Percentiles rank a stretch among this genome's conserved stretches.
Conservation (phyloP, 2,888 invertebrate genomes). For the Pterobdella sp. region DNA sequence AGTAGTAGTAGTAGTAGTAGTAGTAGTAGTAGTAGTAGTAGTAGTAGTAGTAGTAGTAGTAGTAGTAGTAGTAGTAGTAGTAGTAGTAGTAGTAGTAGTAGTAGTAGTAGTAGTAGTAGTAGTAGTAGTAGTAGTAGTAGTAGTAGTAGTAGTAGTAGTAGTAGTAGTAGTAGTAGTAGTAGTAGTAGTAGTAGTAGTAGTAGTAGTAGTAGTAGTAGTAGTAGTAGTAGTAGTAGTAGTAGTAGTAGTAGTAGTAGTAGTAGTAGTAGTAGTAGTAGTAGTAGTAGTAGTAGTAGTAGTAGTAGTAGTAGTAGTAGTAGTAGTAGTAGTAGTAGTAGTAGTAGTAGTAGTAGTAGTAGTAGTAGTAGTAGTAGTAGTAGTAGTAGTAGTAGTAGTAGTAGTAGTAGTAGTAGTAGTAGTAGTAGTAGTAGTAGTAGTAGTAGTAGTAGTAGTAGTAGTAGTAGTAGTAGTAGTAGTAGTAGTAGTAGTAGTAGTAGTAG, state of each 20-base stretch:
- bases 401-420: slow-evolving; percentile 9
- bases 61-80: slow-evolving; percentile 8
- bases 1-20: slow-evolving; percentile 6
- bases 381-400: slow-evolving; percentile 8
- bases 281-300: slow-evolving; percentile 9
- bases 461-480: slow-evolving; percentile 6
- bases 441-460: slow-evolving; percentile 8
- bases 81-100: slow-evolving; percentile 8
- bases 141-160: slow-evolving; percentile 8
- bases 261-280: slow-evolving; percentile 8
- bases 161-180: slow-evolving; percentile 9
- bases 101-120: slow-evolving; percentile 8
- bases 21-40: slow-evolving; percentile 2
- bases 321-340: slow-evolving; percentile 8
- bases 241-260: slow-evolving; percentile 9
- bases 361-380: slow-evolving; percentile 9
- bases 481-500: too few species aligned
- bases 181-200: slow-evolving; percentile 9
- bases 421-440: slow-evolving; percentile 9
- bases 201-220: slow-evolving; percentile 5
- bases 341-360: slow-evolving; percentile 9
- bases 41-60: slow-evolving; percentile 8
- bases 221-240: slow-evolving; percentile 9
- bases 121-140: slow-evolving; percentile 8
- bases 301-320: slow-evolving; percentile 9